Conservation (phyloP, 2,113 vertebrate species). For the Ageneiosus marmoratus region DNA sequence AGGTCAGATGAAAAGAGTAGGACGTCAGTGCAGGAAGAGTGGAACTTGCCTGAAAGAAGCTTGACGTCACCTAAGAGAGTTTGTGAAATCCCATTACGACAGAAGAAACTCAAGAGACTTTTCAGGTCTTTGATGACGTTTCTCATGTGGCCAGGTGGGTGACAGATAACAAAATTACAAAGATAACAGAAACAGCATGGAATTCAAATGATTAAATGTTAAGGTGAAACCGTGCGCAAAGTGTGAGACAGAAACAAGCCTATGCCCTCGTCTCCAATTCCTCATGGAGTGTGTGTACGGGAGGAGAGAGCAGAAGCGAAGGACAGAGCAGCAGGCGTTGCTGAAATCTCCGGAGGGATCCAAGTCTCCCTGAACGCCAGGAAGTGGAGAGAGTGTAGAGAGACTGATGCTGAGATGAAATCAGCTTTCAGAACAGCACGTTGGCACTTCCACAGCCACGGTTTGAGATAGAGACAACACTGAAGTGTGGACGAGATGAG, state of each 20-base stretch:
- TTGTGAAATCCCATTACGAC: not conserved
- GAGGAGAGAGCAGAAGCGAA: not conserved
- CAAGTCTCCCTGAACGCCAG: not conserved
- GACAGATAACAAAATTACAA: constrained; percentile 8
- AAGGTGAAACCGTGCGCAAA: not conserved
- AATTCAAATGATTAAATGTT: constrained; percentile 27
- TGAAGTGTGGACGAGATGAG: not conserved
- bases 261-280: not conserved
- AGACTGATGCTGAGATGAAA: constrained; percentile 7
- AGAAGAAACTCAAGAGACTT: not conserved
- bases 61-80: not conserved
- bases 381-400: not conserved
- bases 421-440: constrained; percentile 7
- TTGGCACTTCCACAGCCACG: not conserved
- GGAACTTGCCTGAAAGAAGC: not conserved
- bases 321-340: not conserved
- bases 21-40: too few species aligned
- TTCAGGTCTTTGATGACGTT: constrained; percentile 2
- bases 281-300: not conserved
- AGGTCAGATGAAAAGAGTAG: not conserved
- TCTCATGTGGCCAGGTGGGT: not conserved
- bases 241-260: constrained; percentile 1
- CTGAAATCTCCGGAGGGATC: constrained; percentile 11
- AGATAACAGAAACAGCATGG: constrained; percentile 10
- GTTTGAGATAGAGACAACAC: not conserved